Conservation (phyloP, 2,113 vertebrate genomes). For the Hemibagrus wyckioides region DNA sequence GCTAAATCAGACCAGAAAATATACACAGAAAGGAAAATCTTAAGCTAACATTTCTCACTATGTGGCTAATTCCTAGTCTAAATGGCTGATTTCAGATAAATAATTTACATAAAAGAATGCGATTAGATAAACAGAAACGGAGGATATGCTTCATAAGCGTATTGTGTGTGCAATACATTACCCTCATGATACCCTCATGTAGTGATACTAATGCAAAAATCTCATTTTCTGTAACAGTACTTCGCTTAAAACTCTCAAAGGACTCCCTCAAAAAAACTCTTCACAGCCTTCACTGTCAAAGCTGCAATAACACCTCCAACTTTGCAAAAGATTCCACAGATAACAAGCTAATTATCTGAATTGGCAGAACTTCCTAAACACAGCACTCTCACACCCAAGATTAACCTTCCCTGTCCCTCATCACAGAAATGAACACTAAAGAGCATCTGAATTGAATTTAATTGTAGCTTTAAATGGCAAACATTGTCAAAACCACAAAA, state of each 20-base stretch:
- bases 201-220: background rate
- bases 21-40: background rate
- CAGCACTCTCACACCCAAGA: background rate
- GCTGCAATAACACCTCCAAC: background rate
- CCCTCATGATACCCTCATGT: background rate
- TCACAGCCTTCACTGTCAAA: constrained; percentile 1
- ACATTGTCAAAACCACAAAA: background rate
- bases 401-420: background rate
- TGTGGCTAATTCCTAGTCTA: background rate
- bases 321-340: background rate
- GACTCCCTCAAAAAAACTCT: background rate
- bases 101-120: background rate
- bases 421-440: background rate
- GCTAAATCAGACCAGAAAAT: background rate
- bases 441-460: background rate
- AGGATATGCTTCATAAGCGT: background rate
- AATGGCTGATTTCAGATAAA: background rate
- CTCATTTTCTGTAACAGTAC: no score
- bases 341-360: background rate
- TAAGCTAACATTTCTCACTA: background rate
- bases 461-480: background rate
- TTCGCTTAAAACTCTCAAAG: background rate
- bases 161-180: background rate
- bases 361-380: background rate
- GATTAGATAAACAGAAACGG: background rate